phyloP scores from a whole-genome alignment of 2,888 invertebrate species.

The Gerosis bhagava region DNA sequence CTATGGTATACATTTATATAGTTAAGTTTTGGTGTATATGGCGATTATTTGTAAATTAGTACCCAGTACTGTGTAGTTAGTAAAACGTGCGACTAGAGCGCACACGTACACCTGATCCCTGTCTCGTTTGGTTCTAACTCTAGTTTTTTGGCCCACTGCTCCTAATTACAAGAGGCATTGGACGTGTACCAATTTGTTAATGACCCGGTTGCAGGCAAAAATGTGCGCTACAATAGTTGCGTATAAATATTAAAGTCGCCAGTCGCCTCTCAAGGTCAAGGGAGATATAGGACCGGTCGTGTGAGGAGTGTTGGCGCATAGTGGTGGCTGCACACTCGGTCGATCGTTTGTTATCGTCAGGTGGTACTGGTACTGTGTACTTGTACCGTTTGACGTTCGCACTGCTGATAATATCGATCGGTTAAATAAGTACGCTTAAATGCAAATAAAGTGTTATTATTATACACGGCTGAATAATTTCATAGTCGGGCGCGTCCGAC shows the following conservation, averaged over 20 bases:
- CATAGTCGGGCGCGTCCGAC: constrained; percentile 10
- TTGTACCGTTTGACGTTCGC: constrained; percentile 5
- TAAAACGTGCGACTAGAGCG: constrained; percentile 17
- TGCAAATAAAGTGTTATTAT: too few species aligned
- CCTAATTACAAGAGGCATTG: constrained; percentile 70
- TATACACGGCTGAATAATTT: constrained; percentile 17
- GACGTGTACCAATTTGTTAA: constrained; percentile 73
- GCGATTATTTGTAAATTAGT: too few species aligned
- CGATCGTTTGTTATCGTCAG: constrained; percentile 12
- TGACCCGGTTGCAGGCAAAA: constrained; percentile 56
- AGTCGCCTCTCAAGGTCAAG: constrained; percentile 61
- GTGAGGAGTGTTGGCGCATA: constrained; percentile 38
- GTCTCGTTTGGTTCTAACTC: constrained; percentile 7
- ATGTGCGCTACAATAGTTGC: constrained; percentile 48
- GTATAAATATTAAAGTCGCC: constrained; percentile 49
- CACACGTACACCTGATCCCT: constrained; percentile 19
- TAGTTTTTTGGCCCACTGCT: constrained; percentile 70
- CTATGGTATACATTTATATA: too few species aligned
- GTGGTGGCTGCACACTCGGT: constrained; percentile 12
- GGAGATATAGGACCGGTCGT: constrained; percentile 60
- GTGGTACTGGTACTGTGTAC: too few species aligned
- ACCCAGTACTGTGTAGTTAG: too few species aligned
- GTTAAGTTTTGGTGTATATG: too few species aligned
- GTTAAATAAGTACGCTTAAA: too few species aligned
- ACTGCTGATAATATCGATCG: constrained; percentile 8